phyloP scores from a whole-genome alignment of 2,888 invertebrate genomes.

The Strigamia transsilvanica region DNA sequence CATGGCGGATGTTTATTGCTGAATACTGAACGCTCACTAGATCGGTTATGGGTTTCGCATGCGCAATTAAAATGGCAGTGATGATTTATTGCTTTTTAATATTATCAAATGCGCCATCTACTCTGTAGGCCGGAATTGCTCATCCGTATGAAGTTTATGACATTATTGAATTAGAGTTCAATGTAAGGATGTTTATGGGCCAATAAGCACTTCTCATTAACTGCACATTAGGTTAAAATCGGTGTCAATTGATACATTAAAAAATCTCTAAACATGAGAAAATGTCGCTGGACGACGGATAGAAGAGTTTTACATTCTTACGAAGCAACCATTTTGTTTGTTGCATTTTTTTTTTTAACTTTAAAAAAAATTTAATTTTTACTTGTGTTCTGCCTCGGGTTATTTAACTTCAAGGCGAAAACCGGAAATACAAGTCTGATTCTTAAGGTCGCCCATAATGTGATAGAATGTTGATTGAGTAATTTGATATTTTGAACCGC shows the following conservation, averaged over 20 bases:
- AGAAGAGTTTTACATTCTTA: too few relatives aligned
- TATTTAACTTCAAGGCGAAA: conserved; percentile 22
- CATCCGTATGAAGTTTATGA: not conserved
- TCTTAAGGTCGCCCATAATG: conserved; percentile 21
- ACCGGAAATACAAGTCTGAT: conserved; percentile 14
- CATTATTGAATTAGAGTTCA: conserved; percentile 17
- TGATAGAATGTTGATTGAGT: conserved; percentile 35
- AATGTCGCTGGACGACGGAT: not conserved
- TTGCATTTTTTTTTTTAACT: not conserved
- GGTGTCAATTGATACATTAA: not conserved
- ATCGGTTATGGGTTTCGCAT: too few relatives aligned
- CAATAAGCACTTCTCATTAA: not conserved
- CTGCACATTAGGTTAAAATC: not conserved
- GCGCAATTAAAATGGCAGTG: not conserved
- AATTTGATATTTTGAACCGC: conserved; percentile 26
- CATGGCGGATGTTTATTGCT: not conserved
- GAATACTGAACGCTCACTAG: too few relatives aligned
- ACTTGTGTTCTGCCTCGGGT: not conserved
- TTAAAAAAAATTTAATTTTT: too few relatives aligned
- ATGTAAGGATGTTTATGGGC: conserved; percentile 20
- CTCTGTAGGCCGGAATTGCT: not conserved
- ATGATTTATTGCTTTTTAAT: not conserved
- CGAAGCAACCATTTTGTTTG: not conserved
- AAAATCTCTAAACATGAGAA: not conserved
- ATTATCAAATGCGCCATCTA: not conserved